Percentiles rank a stretch among this genome's conserved stretches.
phyloP scores from a whole-genome alignment of 92 coral and sea anemone genomes.

The Zoanthus sansibaricus region DNA sequence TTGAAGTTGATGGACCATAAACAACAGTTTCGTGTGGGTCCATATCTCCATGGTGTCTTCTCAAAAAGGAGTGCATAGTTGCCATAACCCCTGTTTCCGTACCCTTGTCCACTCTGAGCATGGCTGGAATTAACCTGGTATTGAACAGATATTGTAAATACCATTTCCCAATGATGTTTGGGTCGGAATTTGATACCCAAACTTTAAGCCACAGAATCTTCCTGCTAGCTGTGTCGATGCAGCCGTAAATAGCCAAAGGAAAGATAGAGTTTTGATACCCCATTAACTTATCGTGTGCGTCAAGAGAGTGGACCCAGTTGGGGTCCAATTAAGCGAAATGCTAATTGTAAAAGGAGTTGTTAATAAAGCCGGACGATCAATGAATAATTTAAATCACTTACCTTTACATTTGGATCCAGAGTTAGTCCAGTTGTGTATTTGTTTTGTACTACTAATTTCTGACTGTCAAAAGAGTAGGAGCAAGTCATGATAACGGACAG shows the following conservation, averaged over 20 bases:
- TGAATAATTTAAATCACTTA: background rate
- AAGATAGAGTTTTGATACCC: slow-evolving; percentile 27
- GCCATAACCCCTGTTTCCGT: slow-evolving; percentile 37
- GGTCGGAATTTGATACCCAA: slow-evolving; percentile 36
- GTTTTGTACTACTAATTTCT: background rate
- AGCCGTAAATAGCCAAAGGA: slow-evolving; percentile 28
- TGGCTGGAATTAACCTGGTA: slow-evolving; percentile 31
- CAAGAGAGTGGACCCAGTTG: slow-evolving; percentile 7
- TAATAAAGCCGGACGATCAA: background rate
- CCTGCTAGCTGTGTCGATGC: slow-evolving; percentile 38
- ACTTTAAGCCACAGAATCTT: slow-evolving; percentile 36
- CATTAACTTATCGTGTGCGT: slow-evolving; percentile 22
- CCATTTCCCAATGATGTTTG: slow-evolving; percentile 31
- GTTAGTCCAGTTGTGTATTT: too few relatives aligned
- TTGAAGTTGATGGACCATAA: slow-evolving; percentile 37
- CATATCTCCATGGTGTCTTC: slow-evolving; percentile 32
- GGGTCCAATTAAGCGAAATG: background rate
- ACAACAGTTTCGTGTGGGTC: slow-evolving; percentile 37
- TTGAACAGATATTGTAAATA: slow-evolving; percentile 24
- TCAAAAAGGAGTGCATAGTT: slow-evolving; percentile 33
- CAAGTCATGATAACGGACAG: slow-evolving; percentile 3
- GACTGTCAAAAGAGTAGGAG: background rate
- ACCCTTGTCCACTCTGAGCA: slow-evolving; percentile 17
- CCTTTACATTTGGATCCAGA: background rate
- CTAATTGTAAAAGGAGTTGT: background rate